These are phyloP conservation scores for Drosophila dunni DNA, from an alignment of 1,140 invertebrate genomes.

Conservation along the genomic window DNA sequence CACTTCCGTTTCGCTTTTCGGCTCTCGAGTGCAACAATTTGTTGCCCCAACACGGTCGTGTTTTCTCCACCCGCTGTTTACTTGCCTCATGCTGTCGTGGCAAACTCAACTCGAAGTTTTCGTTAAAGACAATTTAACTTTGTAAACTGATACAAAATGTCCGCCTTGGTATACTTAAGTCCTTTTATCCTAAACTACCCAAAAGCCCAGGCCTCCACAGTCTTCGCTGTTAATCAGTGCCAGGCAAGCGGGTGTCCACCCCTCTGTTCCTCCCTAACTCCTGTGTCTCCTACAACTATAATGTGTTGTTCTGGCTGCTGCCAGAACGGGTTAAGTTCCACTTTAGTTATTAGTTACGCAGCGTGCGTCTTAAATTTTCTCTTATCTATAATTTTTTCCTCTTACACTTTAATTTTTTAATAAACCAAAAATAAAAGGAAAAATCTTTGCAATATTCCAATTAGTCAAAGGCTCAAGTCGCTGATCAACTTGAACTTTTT, in stretches of 20 bases:
- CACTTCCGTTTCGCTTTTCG: slow-evolving; percentile 18
- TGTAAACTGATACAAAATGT: slow-evolving; percentile 83
- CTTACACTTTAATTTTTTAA: slow-evolving; percentile 1
- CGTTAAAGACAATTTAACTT: slow-evolving; percentile 83
- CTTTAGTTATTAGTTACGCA: slow-evolving; percentile 31
- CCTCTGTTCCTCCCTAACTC: neutral
- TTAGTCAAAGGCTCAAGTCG: slow-evolving; percentile 51
- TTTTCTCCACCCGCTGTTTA: slow-evolving; percentile 3
- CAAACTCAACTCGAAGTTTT: slow-evolving; percentile 64
- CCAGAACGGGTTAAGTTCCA: slow-evolving; percentile 37
- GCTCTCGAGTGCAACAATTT: slow-evolving; percentile 54
- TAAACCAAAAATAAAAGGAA: neutral
- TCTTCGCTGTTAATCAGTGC: slow-evolving; percentile 67
- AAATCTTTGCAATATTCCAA: slow-evolving; percentile 63
- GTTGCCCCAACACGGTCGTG: slow-evolving; percentile 16
- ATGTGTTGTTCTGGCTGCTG: slow-evolving; percentile 57
- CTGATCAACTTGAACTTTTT: slow-evolving; percentile 47
- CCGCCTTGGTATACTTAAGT: slow-evolving; percentile 75
- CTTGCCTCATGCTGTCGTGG: slow-evolving; percentile 2
- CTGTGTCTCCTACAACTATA: slow-evolving; percentile 18
- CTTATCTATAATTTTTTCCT: neutral
- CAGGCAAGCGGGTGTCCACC: slow-evolving; percentile 1
- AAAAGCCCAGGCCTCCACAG: slow-evolving; percentile 16
- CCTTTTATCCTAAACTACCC: slow-evolving; percentile 59
- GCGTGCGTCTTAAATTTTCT: slow-evolving; percentile 28